Conservation (phyloP, 2,113 vertebrate genomes). For the Pseudonaja textilis region DNA sequence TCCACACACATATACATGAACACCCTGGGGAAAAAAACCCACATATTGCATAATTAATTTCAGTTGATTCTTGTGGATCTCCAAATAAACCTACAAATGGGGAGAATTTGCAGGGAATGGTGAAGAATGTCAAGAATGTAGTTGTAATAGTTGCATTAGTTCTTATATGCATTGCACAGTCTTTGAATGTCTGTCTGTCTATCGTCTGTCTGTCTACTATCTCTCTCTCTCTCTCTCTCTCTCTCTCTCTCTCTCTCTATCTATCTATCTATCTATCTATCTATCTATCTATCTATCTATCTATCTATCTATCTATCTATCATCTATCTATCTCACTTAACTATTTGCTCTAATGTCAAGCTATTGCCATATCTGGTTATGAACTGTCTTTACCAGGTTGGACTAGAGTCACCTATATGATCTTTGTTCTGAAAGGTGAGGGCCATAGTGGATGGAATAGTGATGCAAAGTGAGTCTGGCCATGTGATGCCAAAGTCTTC, state of each 20-base stretch:
- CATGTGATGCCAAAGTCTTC: not conserved
- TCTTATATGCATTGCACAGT: not conserved
- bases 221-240: no score
- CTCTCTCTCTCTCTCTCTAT: no score
- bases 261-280: not conserved
- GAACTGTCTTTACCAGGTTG: not conserved
- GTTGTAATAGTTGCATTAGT: not conserved
- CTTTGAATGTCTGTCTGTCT: not conserved
- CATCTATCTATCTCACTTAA: not conserved
- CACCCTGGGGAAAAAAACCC: no score
- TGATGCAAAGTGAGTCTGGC: not conserved
- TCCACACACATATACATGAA: not conserved
- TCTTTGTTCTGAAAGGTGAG: not conserved
- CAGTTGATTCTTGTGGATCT: not conserved
- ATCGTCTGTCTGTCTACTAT: not conserved
- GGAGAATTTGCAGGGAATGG: not conserved
- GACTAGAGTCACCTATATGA: not conserved
- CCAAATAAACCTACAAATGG: not conserved
- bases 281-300: not conserved
- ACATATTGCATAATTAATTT: not conserved
- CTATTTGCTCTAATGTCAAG: not conserved
- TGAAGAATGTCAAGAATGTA: not conserved
- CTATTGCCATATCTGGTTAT: not conserved
- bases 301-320: not conserved
- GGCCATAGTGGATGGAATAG: not conserved